Evolutionary conservation across 1,140 invertebrate species (phyloP).

Genomic region (Achatina immaculata): DNA sequence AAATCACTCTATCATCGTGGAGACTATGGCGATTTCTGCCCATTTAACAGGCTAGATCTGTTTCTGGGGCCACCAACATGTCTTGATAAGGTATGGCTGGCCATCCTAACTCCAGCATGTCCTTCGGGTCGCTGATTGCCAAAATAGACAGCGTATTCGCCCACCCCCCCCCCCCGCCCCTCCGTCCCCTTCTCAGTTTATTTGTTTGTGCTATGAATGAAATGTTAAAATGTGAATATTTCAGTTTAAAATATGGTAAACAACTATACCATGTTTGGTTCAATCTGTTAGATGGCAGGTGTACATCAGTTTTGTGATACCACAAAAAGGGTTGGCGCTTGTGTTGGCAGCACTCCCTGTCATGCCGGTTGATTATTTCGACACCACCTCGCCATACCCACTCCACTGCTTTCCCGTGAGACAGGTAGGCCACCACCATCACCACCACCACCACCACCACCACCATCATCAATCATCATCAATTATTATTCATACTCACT

Average conservation of each 20-base stretch:
- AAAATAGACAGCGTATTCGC: no score
- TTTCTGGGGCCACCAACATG: no score
- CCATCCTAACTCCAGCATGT: no score
- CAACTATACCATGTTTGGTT: not conserved
- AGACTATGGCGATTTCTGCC: no score
- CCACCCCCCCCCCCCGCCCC: no score
- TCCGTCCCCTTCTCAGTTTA: no score
- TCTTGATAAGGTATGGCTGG: no score
- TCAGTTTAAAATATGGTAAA: conserved; percentile 18
- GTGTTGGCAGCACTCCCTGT: conserved; percentile 44
- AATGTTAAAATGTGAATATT: conserved; percentile 43
- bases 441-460: not conserved
- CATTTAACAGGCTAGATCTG: no score
- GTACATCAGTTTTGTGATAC: conserved; percentile 50
- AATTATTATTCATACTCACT: not conserved
- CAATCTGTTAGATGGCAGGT: conserved; percentile 26
- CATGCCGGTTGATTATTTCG: conserved; percentile 44
- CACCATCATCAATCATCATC: not conserved
- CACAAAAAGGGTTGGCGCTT: conserved; percentile 50
- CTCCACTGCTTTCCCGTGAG: conserved; percentile 52
- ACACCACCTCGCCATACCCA: conserved; percentile 30
- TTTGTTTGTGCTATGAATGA: not conserved
- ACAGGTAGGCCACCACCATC: conserved; percentile 16
- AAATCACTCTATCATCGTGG: no score
- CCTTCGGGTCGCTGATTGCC: no score